Conservation (phyloP, 2,113 vertebrate species). For the Sakesphorus luctuosus region DNA sequence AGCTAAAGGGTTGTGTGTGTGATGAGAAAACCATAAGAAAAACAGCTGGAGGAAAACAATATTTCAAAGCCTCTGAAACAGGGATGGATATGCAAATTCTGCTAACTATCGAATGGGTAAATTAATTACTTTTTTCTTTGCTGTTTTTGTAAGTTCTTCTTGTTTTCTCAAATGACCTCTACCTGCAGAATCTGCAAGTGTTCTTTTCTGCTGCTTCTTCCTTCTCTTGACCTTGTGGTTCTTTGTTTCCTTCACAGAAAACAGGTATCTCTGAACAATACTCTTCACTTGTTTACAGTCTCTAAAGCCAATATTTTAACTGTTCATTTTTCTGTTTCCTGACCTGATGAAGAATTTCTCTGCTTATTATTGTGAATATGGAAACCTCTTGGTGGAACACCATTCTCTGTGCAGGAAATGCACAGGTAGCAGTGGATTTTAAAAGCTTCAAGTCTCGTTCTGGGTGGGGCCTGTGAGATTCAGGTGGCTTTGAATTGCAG, state of each 20-base stretch:
- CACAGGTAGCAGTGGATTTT: not conserved
- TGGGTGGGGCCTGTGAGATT: not conserved
- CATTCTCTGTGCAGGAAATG: not conserved
- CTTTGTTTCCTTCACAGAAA: not conserved
- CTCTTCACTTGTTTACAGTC: not conserved
- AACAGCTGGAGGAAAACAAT: slow-evolving; percentile 61
- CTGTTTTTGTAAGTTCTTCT: not conserved
- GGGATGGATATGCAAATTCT: slow-evolving; percentile 22
- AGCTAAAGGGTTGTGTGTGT: slow-evolving; percentile 41
- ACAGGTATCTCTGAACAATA: not conserved
- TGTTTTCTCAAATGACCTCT: not conserved
- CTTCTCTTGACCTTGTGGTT: not conserved
- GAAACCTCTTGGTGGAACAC: not conserved
- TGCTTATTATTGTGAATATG: rapidly evolving
- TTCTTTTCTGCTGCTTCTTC: not conserved
- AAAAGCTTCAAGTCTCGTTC: not conserved
- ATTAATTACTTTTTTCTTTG: not conserved
- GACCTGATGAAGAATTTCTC: not conserved
- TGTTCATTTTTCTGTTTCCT: not conserved
- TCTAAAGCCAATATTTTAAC: not conserved
- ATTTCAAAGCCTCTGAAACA: slow-evolving; percentile 17
- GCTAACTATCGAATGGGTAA: not conserved
- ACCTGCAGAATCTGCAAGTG: not conserved
- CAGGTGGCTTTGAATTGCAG: not conserved
- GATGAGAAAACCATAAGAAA: slow-evolving; percentile 53